A percentile compares a stretch with the other conserved stretches of the same genome.
These are phyloP conservation scores for Tychaedon coryphoeus DNA, from an alignment of 2,113 vertebrate genomes.

Conservation along the genomic window DNA sequence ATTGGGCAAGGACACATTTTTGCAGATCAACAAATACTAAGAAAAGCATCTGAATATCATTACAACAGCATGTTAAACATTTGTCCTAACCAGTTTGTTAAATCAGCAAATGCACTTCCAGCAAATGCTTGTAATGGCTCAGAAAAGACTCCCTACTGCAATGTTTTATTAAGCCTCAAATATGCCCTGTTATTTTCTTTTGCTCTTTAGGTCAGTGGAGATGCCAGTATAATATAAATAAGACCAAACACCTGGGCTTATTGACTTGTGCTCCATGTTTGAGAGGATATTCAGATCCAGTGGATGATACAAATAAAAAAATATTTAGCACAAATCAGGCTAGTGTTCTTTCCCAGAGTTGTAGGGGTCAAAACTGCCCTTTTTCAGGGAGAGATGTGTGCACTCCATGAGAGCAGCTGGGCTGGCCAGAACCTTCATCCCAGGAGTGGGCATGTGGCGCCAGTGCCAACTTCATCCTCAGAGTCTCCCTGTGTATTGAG, in stretches of 20 bases:
- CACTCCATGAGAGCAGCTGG: background rate
- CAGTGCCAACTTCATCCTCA: background rate
- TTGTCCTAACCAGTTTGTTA: conserved; percentile 78
- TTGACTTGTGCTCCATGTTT: conserved; percentile 31
- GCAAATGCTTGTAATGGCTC: conserved; percentile 75
- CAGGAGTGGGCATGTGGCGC: background rate
- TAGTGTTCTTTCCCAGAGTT: background rate
- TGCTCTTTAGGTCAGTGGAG: conserved; percentile 72
- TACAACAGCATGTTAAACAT: conserved; percentile 78
- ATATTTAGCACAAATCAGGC: background rate
- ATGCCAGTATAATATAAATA: conserved; percentile 72
- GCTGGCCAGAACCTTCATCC: background rate
- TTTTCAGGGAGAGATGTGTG: background rate
- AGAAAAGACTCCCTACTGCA: conserved; percentile 74
- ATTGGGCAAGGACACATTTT: conserved; percentile 76
- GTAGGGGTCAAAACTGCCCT: background rate
- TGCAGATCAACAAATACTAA: conserved; percentile 77
- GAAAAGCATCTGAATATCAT: conserved; percentile 79
- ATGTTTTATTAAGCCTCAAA: conserved; percentile 78
- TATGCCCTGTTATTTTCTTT: conserved; percentile 76
- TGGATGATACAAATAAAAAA: conserved; percentile 8
- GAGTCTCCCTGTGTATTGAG: fast-evolving
- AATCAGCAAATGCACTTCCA: conserved; percentile 76
- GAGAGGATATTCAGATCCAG: background rate
- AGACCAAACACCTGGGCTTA: conserved; percentile 61